Base-by-base conservation (phyloP, 2,797 vertebrate species). In the Spinus pinus region DNA sequence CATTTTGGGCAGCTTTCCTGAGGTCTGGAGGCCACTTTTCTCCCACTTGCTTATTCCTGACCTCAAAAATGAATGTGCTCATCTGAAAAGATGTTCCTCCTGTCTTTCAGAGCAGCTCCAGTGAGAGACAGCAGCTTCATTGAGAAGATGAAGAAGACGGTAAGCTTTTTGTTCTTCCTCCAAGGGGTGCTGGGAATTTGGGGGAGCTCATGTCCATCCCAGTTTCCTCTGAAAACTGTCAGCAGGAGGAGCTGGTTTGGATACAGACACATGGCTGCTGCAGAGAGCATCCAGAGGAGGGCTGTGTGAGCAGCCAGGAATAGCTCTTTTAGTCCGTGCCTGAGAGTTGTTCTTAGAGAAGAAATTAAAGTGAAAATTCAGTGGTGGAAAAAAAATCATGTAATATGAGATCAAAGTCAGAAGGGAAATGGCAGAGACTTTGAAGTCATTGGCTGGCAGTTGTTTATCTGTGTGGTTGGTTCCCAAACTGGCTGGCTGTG, bases 91-190 rank as follows among this genome's bases (percentile, higher is more conserved):
- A 74, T 18, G 7, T 65, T 84, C 27, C 30, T 94, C 33, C 28
- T 97, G 88, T 97, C 60, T 97, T 97, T 50, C 96, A 99, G 99
- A 97, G 57, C 88, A 42, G 81, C 97, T n/a, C 92, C 98, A 1
- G 91, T 93, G 73, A 98, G 98, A 95, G 99, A 99, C 49, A 99
- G 98, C 53, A 99, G 99, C 98, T 99, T 99, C 89, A 98, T 99
- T 47, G 99, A 99, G 94, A 99, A 99, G 97, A 99, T 99, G 99
- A 99, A 99, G 97, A 99, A 99, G 98, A 99, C 98, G 21, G 99
- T 99, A 97, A 98, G 99, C 50, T 71, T 18, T 58, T 25, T 31
- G 17, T 27, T 61, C n/a, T 75, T 81, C 13, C 12, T 69, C 2
- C 6, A 1, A 0, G 6, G 56, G 14, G 27, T 44, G 17, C 39